Evolutionary conservation across 92 coral and sea anemone species (phyloP).

Genomic region (Galaxea fascicularis): DNA sequence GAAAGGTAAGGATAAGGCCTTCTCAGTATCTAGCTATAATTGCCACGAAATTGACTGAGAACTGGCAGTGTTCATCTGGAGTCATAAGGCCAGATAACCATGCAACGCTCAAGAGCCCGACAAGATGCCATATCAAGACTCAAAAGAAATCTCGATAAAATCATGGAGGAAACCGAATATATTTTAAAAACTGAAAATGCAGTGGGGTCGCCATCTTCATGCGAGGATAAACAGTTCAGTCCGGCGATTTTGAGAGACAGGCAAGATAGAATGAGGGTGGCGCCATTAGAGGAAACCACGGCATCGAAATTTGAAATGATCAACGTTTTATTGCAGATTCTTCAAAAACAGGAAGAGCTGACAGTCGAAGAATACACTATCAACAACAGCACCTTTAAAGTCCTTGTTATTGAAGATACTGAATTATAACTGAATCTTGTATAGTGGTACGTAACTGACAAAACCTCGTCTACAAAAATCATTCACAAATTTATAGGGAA

Average conservation of each 20-base stretch:
- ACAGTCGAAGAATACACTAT: conserved; percentile 69
- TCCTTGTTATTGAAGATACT: conserved; percentile 72
- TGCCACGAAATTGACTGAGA: neutral
- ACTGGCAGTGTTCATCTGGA: too few relatives aligned
- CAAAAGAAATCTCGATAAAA: conserved; percentile 38
- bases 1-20: neutral
- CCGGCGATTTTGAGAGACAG: neutral
- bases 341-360: conserved; percentile 66
- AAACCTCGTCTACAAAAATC: neutral
- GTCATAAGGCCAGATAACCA: neutral
- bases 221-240: neutral
- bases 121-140: conserved; percentile 44
- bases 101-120: neutral
- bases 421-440: conserved; percentile 33
- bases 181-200: conserved; percentile 19
- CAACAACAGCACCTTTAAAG: conserved; percentile 62
- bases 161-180: conserved; percentile 45
- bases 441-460: neutral
- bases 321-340: conserved; percentile 60
- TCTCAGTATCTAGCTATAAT: neutral
- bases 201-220: neutral
- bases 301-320: conserved; percentile 46
- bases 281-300: neutral
- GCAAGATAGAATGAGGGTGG: neutral
- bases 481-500: neutral